A percentile compares a stretch with the other conserved stretches of the same genome.
Evolutionary conservation across 2,888 invertebrate species (phyloP).

Genomic region (Pollenia labialis): DNA sequence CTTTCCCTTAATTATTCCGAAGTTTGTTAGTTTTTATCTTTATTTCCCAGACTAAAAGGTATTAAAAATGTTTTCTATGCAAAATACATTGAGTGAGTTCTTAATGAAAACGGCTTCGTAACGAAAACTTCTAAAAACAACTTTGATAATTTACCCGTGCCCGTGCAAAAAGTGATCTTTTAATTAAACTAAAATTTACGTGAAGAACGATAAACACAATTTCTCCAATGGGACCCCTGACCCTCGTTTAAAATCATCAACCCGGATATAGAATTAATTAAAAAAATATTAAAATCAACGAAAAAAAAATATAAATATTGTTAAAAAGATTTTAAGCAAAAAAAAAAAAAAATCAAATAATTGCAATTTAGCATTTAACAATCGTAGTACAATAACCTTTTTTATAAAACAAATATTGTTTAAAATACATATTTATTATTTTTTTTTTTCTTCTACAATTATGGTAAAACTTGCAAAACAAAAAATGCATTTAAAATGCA

Average conservation of each 20-base stretch:
- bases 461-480: conserved; percentile 25
- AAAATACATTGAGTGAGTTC: no score
- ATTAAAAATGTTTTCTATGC: no score
- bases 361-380: conserved; percentile 51
- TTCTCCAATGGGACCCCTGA: neutral
- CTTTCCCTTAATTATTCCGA: no score
- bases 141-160: no score
- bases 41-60: no score
- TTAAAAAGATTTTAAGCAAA: neutral
- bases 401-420: conserved; percentile 40
- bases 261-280: conserved; percentile 47
- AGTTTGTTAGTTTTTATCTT: no score
- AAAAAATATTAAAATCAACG: neutral
- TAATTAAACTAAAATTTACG: no score
- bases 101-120: no score
- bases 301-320: conserved; percentile 6
- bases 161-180: neutral
- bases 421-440: neutral
- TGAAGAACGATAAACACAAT: no score
- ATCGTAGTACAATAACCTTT: conserved; percentile 56
- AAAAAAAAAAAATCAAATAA: conserved; percentile 3
- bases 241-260: conserved; percentile 17
- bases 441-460: conserved; percentile 6
- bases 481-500: conserved; percentile 36
- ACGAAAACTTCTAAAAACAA: no score